Evolutionary conservation across 2,797 vertebrate genomes (phyloP).

Genomic region (Anguilla megastoma): DNA sequence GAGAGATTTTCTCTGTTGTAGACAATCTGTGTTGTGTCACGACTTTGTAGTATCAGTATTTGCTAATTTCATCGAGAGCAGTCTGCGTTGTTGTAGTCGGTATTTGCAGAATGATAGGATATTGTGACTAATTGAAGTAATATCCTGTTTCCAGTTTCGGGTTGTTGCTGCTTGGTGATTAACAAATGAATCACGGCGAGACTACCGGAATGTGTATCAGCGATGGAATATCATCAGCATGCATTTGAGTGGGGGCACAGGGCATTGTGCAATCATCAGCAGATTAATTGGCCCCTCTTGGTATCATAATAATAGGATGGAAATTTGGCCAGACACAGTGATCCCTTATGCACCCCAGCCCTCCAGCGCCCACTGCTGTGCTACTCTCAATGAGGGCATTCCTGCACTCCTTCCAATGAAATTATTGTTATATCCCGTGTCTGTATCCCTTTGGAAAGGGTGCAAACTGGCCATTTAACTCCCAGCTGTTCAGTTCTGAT

Average conservation of each 20-base stretch:
- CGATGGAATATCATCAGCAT: background rate
- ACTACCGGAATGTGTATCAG: background rate
- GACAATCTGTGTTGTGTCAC: background rate
- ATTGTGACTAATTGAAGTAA: background rate
- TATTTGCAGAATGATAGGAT: background rate
- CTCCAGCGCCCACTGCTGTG: background rate
- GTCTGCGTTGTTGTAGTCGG: background rate
- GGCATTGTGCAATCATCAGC: background rate
- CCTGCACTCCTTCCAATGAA: background rate
- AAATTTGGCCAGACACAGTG: background rate
- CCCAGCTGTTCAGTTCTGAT: background rate
- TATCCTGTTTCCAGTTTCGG: background rate
- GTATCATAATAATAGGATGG: constrained; percentile 5
- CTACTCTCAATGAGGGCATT: background rate
- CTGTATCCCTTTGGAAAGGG: background rate
- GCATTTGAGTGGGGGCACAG: background rate
- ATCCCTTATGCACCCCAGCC: background rate
- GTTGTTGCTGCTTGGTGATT: constrained; percentile 2
- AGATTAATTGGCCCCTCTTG: background rate
- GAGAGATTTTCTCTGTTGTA: background rate
- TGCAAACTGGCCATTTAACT: background rate
- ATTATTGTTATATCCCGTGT: background rate
- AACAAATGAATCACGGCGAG: background rate
- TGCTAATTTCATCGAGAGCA: background rate
- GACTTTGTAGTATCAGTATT: background rate